phyloP scores from a whole-genome alignment of 2,113 vertebrate genomes.

The Oxyruncus cristatus region DNA sequence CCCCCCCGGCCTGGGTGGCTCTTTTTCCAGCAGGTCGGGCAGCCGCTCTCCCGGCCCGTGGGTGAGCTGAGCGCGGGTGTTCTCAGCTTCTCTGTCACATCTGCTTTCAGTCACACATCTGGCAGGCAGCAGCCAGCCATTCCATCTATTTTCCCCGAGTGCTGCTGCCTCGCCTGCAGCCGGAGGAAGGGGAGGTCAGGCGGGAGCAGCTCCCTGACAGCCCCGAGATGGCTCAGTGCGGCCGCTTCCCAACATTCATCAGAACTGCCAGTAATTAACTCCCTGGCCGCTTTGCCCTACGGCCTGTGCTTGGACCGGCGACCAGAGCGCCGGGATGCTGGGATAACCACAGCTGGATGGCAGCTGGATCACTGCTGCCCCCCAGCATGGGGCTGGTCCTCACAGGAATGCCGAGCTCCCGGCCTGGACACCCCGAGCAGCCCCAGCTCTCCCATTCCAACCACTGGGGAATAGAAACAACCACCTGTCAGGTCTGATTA shows the following conservation, averaged over 20 bases:
- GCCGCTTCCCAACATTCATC: background rate
- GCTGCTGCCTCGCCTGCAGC: constrained; percentile 30
- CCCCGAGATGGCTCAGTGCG: constrained; percentile 43
- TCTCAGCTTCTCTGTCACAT: constrained; percentile 38
- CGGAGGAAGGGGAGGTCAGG: constrained; percentile 29
- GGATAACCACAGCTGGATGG: fast-evolving
- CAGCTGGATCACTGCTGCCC: fast-evolving
- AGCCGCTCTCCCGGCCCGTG: background rate
- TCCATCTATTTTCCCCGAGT: background rate
- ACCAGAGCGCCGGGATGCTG: fast-evolving
- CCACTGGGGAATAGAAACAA: background rate
- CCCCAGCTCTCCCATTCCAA: background rate
- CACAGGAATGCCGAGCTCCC: background rate
- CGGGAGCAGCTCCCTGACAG: constrained; percentile 5
- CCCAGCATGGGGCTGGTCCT: fast-evolving
- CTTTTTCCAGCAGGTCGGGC: background rate
- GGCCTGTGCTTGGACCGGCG: fast-evolving
- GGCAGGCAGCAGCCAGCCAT: constrained; percentile 26
- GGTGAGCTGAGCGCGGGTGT: background rate
- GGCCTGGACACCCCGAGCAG: background rate
- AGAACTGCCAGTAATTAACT: background rate
- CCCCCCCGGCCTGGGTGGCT: background rate
- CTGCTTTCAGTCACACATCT: constrained; percentile 58
- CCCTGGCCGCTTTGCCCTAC: background rate
- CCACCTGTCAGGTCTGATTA: constrained; percentile 54